Evolutionary conservation across 2,888 invertebrate species (phyloP).

Genomic region (Acronicta leporina): DNA sequence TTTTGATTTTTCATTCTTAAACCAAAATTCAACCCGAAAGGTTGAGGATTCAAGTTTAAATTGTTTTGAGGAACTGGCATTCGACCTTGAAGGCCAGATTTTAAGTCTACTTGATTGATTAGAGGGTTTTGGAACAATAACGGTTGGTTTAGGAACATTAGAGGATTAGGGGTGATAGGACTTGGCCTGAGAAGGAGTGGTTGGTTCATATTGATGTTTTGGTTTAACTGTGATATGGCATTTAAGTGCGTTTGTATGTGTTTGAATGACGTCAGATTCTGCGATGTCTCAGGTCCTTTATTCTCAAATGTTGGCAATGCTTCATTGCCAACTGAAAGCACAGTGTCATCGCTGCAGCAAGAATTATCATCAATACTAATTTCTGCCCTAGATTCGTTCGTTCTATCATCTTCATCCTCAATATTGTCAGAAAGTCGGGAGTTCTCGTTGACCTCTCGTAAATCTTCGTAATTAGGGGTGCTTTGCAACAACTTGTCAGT

Average conservation of each 20-base stretch:
- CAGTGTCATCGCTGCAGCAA: conserved; percentile 93
- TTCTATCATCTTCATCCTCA: conserved; percentile 74
- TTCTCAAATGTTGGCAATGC: conserved; percentile 84
- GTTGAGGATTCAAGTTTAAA: conserved; percentile 68
- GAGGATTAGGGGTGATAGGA: conserved; percentile 85
- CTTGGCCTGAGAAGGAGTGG: conserved; percentile 82
- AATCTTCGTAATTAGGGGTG: conserved; percentile 81
- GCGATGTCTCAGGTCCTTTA: conserved; percentile 67
- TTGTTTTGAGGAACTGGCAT: conserved; percentile 75
- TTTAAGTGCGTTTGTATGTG: conserved; percentile 92
- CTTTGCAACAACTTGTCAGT: conserved; percentile 84
- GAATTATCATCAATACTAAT: conserved; percentile 89
- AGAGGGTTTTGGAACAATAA: conserved; percentile 81
- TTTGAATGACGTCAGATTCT: conserved; percentile 88
- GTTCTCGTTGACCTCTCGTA: conserved; percentile 60
- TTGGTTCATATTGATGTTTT: conserved; percentile 81
- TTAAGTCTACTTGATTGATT: conserved; percentile 78
- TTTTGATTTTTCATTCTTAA: conserved; percentile 66
- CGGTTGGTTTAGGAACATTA: conserved; percentile 86
- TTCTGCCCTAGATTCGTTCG: conserved; percentile 71
- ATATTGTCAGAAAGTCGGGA: conserved; percentile 71
- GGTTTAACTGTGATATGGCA: conserved; percentile 91
- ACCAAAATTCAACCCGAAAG: conserved; percentile 77
- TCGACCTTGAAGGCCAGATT: conserved; percentile 71
- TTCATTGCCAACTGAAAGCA: conserved; percentile 94